Base-by-base conservation (phyloP, 2,888 invertebrate species). In the Autographa pulchrina region DNA sequence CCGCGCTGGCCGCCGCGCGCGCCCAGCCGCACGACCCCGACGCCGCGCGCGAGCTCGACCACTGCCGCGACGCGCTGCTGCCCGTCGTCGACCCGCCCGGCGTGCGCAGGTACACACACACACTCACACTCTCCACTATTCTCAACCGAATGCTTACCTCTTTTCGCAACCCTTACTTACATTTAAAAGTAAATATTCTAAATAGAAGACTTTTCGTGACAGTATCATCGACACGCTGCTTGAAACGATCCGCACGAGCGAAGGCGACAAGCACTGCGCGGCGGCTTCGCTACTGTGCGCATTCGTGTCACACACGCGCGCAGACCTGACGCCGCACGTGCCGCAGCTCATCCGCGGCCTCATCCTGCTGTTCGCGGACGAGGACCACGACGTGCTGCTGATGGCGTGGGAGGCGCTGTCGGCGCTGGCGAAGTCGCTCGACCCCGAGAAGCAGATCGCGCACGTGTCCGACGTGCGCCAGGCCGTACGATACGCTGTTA, bases 41-140 rank as follows among this genome's bases (percentile, higher is more conserved):
- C 70, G 98, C 97, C 92, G 92, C 93, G 16, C 95, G 97, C 94
- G 99, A 99, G 94, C 94, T 99, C 68, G 98, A 98, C 86, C 98
- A 99, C 91, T 99, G 99, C 90, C 98, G 99, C 90, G 97, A 98
- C 64, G 99, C 99, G 52, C 97, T 99, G 77, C 95, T 99, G 82
- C 99, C 99, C 0, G 98, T 99, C 2, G 96, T 96, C 0, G 99
- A 99, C 89, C 98, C 99, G 89, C 96, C 97, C 32, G 99, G 99
- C 14, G 97, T 99, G 5, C 96, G 98, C 48, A 98, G 98, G 58
- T 97, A 98, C 59, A 16, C 31, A 8, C 20, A 1, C 3, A 25
- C 25, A 5, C 2, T 8, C 60, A 13, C 3, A 25, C 25, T 25
- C 2, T 8, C 60, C 14, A 18, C 61, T 18, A 25, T 9, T 54